phyloP scores from a whole-genome alignment of 2,888 invertebrate genomes.

The Hirtodrosophila alboralis region DNA sequence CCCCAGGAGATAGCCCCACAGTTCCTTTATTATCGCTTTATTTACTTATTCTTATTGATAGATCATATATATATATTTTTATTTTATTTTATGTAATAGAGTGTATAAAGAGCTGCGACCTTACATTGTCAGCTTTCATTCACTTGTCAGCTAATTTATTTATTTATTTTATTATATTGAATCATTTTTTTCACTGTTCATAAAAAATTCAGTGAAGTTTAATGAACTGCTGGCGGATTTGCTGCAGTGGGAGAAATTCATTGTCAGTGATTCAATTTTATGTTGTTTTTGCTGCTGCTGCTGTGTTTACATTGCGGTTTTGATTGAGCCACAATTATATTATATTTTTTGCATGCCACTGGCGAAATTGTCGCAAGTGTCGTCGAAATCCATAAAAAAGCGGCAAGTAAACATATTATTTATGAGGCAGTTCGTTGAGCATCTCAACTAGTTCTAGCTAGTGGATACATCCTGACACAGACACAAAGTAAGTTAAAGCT shows the following conservation, averaged over 20 bases:
- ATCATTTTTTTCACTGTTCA: constrained; percentile 52
- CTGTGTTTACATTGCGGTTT: constrained; percentile 23
- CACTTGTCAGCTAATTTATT: constrained; percentile 59
- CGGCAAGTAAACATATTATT: constrained; percentile 55
- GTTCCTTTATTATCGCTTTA: too few species aligned
- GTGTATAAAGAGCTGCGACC: constrained; percentile 33
- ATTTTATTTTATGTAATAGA: not conserved
- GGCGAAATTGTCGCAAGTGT: constrained; percentile 62
- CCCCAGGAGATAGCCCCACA: too few species aligned
- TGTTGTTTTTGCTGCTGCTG: constrained; percentile 27
- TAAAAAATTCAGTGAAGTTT: constrained; percentile 53
- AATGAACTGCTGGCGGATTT: constrained; percentile 67
- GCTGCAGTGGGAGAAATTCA: constrained; percentile 69
- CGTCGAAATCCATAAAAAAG: constrained; percentile 46
- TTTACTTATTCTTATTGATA: too few species aligned
- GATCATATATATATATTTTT: too few species aligned
- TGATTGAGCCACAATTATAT: constrained; percentile 30
- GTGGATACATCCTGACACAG: constrained; percentile 53
- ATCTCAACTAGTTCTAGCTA: constrained; percentile 61
- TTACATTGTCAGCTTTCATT: constrained; percentile 41
- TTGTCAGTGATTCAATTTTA: constrained; percentile 57
- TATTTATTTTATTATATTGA: constrained; percentile 61
- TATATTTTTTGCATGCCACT: constrained; percentile 72
- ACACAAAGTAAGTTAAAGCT: constrained; percentile 12
- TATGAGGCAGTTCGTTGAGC: constrained; percentile 43